Percentiles rank a stretch among this genome's conserved stretches.
phyloP scores from a whole-genome alignment of 2,113 vertebrate genomes.

The Alethe castanea region DNA sequence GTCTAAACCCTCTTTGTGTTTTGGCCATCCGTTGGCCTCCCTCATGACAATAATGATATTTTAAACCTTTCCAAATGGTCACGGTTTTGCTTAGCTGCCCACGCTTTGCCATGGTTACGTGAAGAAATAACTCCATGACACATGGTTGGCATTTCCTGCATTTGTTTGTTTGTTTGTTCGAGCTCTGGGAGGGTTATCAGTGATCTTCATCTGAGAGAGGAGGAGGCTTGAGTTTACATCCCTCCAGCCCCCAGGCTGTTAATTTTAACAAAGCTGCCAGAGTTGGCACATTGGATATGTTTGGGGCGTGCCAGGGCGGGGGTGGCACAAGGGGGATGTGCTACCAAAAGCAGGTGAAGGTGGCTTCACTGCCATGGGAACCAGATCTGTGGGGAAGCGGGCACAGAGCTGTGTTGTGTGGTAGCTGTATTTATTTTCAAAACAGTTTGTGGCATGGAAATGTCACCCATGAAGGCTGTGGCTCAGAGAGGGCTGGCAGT shows the following conservation, averaged over 20 bases:
- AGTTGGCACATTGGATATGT: not conserved
- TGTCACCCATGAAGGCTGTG: not conserved
- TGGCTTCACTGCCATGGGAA: slow-evolving; percentile 67
- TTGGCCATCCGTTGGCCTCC: not conserved
- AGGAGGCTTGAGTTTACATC: slow-evolving; percentile 63
- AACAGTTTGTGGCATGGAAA: not conserved
- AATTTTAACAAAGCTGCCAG: slow-evolving; percentile 59
- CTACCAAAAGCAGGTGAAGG: slow-evolving; percentile 68
- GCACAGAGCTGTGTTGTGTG: not conserved
- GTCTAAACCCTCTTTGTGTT: not conserved
- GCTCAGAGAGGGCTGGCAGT: not conserved
- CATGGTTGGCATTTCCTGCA: slow-evolving; percentile 67
- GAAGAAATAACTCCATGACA: slow-evolving; percentile 64
- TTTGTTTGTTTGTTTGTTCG: slow-evolving; percentile 67
- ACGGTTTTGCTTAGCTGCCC: not conserved
- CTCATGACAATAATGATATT: not conserved
- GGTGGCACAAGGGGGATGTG: slow-evolving; percentile 12
- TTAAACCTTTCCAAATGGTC: not conserved
- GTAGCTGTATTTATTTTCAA: not conserved
- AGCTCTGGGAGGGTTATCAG: slow-evolving; percentile 31
- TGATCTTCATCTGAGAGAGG: slow-evolving; percentile 59
- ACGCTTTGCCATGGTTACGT: slow-evolving; percentile 52
- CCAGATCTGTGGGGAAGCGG: slow-evolving; percentile 23
- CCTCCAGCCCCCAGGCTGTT: slow-evolving; percentile 40
- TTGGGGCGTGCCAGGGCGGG: slow-evolving; percentile 54